Evolutionary conservation across 2,888 invertebrate species (phyloP).

Genomic region (Tenthredo mesomela): DNA sequence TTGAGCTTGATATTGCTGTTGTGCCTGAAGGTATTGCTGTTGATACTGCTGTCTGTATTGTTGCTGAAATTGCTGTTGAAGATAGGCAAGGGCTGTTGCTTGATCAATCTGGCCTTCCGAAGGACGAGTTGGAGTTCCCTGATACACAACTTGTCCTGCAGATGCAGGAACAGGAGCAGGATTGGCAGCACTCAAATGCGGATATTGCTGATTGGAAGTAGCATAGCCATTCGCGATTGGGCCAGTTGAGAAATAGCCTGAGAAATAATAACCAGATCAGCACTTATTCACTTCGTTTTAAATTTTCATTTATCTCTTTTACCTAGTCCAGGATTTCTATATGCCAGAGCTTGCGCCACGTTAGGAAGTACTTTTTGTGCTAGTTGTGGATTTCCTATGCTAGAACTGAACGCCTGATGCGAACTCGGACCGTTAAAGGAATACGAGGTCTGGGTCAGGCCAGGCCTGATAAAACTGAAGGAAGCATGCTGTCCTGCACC

Average conservation of each 20-base stretch:
- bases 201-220: slow-evolving; percentile 51
- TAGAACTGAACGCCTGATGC: slow-evolving; percentile 73
- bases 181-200: slow-evolving; percentile 49
- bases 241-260: slow-evolving; percentile 61
- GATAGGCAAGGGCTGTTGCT: slow-evolving; percentile 62
- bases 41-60: slow-evolving; percentile 60
- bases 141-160: slow-evolving; percentile 23
- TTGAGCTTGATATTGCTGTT: slow-evolving; percentile 54
- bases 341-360: slow-evolving; percentile 70
- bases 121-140: background rate
- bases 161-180: slow-evolving; percentile 55
- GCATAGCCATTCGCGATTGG: slow-evolving; percentile 60
- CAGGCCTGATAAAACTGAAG: slow-evolving; percentile 73
- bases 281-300: background rate
- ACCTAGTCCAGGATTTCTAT: slow-evolving; percentile 72
- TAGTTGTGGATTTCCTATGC: slow-evolving; percentile 70
- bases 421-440: slow-evolving; percentile 73
- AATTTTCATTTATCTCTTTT: background rate
- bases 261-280: background rate
- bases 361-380: slow-evolving; percentile 70
- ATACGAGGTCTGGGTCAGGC: slow-evolving; percentile 73
- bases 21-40: slow-evolving; percentile 58
- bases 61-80: slow-evolving; percentile 64
- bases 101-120: slow-evolving; percentile 42
- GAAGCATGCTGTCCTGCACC: slow-evolving; percentile 72